Base-by-base conservation (phyloP, 2,113 vertebrate genomes). In the Melozone crissalis region DNA sequence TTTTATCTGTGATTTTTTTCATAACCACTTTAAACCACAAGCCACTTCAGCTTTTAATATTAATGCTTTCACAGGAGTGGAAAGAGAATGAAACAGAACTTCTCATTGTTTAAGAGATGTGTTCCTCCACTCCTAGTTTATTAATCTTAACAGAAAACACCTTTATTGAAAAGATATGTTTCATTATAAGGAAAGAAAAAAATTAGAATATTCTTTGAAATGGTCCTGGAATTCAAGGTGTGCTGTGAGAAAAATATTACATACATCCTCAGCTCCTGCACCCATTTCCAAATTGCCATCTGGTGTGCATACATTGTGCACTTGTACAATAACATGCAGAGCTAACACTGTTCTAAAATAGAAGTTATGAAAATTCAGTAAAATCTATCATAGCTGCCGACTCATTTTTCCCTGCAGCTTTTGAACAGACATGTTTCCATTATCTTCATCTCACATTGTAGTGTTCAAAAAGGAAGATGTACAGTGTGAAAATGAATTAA, bases 331-430 rank as follows among this genome's bases (percentile, higher is more conserved):
- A 89, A 66, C 51, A 81, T 23, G 59, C 35, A 41, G 20, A 67
- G 59, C 43, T 87, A 71, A 80, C 76, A 77, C 71, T 95, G 46
- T 31, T 87, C 94, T 66, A 77, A 81, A 89, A 90, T 84, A 55
- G 11, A 85, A 89, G 7, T 81, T 88, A 65, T 27, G 68, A 47
- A 71, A 78, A 23, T 28, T 62, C 61, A 92, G 57, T 66, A 52
- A 94, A 91, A 80, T 52, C 22, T 14, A 74, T 93, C 47, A 49
- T 5, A 78, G 62, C 27, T 82, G 89, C 84, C 13, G 11, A 80
- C 16, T 79, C 26, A 15, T 87, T 95, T 87, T 93, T 58, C 74
- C 44, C 78, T 83, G 16, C 52, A 90, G 39, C 30, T 78, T 86
- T 86, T 6, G 4, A 93, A 54, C 35, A 84, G 43, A 59, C 15